A percentile compares a stretch with the other conserved stretches of the same genome.
Conservation (phyloP, 2,113 vertebrate genomes). For the Sitta europaea region DNA sequence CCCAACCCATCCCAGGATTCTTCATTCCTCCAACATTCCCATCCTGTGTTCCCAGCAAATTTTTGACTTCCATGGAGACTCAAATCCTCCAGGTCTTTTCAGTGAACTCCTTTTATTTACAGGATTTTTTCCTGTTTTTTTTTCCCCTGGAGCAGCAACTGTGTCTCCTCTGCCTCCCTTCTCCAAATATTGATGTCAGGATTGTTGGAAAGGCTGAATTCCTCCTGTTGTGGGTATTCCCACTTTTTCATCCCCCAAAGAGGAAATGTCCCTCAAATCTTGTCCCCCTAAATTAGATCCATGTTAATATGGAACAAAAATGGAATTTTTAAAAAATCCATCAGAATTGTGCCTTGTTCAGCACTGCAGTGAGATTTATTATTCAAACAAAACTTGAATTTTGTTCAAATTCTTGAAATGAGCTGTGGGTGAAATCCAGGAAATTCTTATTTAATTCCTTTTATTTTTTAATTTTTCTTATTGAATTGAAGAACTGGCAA, state of each 20-base stretch:
- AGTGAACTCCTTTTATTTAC: not conserved
- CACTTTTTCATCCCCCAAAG: not conserved
- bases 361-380: not conserved
- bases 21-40: not conserved
- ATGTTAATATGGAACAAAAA: not conserved
- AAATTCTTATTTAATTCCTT: not conserved
- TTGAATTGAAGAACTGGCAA: not conserved
- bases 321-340: not conserved
- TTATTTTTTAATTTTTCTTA: not conserved
- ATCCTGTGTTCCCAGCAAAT: not conserved
- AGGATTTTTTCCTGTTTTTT: not conserved
- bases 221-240: accelerated
- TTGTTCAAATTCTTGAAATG: not conserved
- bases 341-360: not conserved
- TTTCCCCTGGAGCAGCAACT: not conserved
- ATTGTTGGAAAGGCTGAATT: not conserved
- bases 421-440: not conserved
- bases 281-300: not conserved
- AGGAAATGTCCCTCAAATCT: not conserved
- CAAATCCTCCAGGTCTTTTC: not conserved
- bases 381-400: too few species aligned
- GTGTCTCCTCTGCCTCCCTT: not conserved
- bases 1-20: not conserved
- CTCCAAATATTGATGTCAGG: not conserved
- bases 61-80: not conserved